These are phyloP conservation scores for Gobius niger DNA, from an alignment of 2,113 vertebrate genomes.

Conservation along the genomic window DNA sequence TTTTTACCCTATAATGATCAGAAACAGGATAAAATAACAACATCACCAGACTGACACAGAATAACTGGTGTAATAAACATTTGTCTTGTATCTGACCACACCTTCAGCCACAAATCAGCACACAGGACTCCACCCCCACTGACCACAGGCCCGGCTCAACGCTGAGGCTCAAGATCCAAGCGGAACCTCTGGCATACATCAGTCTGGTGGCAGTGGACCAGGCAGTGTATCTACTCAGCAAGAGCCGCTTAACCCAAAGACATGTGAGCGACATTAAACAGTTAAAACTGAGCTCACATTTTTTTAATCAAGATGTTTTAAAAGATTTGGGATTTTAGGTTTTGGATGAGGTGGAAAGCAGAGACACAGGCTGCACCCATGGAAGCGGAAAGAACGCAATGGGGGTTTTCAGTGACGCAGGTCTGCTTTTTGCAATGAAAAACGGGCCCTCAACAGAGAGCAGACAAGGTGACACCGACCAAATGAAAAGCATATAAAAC, in stretches of 20 bases:
- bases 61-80: background rate
- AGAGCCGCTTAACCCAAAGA: conserved; percentile 1
- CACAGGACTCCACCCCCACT: background rate
- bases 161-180: background rate
- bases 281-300: too few species aligned
- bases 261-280: background rate
- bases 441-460: background rate
- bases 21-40: too few species aligned
- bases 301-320: too few species aligned
- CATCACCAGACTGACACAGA: too few species aligned
- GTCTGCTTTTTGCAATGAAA: background rate
- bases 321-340: background rate
- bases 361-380: background rate
- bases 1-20: too few species aligned
- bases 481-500: background rate
- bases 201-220: conserved; percentile 11
- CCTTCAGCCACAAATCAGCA: background rate
- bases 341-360: conserved; percentile 5
- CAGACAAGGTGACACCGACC: background rate
- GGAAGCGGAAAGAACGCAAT: conserved; percentile 1
- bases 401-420: conserved; percentile 3
- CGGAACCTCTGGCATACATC: background rate
- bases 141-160: background rate
- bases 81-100: background rate
- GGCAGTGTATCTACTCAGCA: conserved; percentile 2